Conservation (phyloP, 2,888 invertebrate species). For the Gryllus longicercus region DNA sequence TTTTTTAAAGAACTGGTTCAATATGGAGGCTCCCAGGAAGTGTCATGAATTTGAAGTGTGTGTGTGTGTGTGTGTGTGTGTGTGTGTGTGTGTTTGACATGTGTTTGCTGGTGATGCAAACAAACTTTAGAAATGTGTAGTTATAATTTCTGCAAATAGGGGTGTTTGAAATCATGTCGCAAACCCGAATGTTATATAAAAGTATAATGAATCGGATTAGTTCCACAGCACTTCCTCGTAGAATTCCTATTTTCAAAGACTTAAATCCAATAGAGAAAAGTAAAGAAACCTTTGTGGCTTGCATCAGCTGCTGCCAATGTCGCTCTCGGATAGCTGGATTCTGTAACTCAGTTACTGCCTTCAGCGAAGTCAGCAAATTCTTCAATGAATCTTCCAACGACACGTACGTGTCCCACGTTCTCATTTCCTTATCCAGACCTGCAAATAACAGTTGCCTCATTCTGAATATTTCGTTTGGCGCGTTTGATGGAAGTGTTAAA, state of each 20-base stretch:
- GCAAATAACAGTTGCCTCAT: neutral
- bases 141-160: too few relatives aligned
- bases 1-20: too few relatives aligned
- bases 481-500: too few relatives aligned
- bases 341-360: slow-evolving; percentile 89
- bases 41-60: too few relatives aligned
- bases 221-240: neutral
- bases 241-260: neutral
- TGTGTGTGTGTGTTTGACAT: too few relatives aligned
- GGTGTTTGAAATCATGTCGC: too few relatives aligned
- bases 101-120: too few relatives aligned
- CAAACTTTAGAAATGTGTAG: too few relatives aligned
- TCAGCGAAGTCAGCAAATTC: slow-evolving; percentile 88
- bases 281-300: slow-evolving; percentile 71
- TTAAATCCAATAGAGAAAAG: neutral
- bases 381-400: slow-evolving; percentile 77
- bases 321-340: slow-evolving; percentile 91
- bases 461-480: too few relatives aligned
- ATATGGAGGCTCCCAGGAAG: too few relatives aligned
- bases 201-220: neutral
- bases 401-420: slow-evolving; percentile 73
- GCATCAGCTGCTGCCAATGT: slow-evolving; percentile 93
- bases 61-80: too few relatives aligned
- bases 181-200: neutral
- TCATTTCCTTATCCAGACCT: slow-evolving; percentile 61